Base-by-base conservation (phyloP, 92 coral and sea anemone genomes). In the Heliopora coerulea region DNA sequence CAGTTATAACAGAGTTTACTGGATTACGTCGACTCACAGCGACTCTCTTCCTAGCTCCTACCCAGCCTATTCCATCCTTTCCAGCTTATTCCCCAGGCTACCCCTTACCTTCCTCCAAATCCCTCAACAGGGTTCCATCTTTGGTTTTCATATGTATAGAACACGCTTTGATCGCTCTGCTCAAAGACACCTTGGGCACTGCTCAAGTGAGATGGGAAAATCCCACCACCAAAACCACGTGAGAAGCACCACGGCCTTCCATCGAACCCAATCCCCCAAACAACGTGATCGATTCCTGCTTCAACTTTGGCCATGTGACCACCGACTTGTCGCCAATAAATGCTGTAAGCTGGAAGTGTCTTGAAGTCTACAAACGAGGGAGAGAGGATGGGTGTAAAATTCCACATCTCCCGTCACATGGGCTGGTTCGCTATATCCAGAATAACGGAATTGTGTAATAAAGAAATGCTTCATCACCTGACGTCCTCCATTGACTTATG, bases 221-320 rank as follows among this genome's bases (percentile, higher is more conserved):
- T 84, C 40, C 97, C 97, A 33, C 97, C 97, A 83, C 97, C 97
- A 65, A 87, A 89, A 34, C 97, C 97, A 33, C 96, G 96, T 32
- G 92, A 73, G 79, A 87, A 92, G 41, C 85, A 88, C 83, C 88
- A 92, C 11, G 96, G 89, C 74, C 75, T 78, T 28, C 96, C 92
- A 62, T 92, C 97, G 68, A 87, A 85, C 52, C 91, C 91, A 49
- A 92, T 82, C 37, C 91, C 97, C 97, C 97, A 92, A 33, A 87
- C 97, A 52, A 89, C 91, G 40, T 96, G 89, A 20, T 80, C 73
- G 40, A 82, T 78, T 20, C 97, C 97, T 35, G 89, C 90, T 79
- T 89, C 93, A n/a, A 92, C 93, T 30, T 57, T 79, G 31, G 74
- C 79, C 88, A 92, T 70, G 78, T 92, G 97, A 2, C 97, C 97